Evolutionary conservation across 2,113 vertebrate genomes (phyloP).

Genomic region (Protobothrops flavoviridis): DNA sequence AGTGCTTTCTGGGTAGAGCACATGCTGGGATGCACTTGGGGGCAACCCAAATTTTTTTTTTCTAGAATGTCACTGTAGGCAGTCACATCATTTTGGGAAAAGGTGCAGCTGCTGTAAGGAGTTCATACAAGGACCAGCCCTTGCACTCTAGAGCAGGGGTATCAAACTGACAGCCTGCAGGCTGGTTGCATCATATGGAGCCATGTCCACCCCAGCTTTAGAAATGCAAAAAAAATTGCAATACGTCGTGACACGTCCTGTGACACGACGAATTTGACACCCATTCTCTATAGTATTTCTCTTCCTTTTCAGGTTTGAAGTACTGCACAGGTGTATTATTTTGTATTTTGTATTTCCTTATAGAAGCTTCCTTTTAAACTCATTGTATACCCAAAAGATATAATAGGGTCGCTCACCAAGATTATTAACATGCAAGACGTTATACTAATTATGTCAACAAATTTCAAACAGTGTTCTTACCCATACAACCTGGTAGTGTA

Average conservation of each 20-base stretch:
- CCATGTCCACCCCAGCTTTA: no score
- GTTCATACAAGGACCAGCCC: background rate
- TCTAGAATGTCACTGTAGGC: background rate
- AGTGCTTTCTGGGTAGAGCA: background rate
- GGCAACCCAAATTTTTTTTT: background rate
- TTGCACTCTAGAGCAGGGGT: background rate
- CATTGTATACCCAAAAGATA: background rate
- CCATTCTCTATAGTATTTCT: background rate
- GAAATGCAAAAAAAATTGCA: no score
- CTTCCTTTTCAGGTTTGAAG: background rate
- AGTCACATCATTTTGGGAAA: background rate
- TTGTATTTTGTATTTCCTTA: background rate
- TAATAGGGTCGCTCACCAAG: background rate
- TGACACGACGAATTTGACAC: no score
- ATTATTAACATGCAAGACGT: background rate
- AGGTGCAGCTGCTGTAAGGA: background rate
- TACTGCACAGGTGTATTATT: background rate
- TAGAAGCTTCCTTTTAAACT: background rate
- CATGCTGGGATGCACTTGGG: background rate
- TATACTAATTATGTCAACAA: background rate
- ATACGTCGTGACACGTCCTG: no score
- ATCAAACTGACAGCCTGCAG: no score
- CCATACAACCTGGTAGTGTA: constrained; percentile 78
- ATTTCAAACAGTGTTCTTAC: constrained; percentile 58
- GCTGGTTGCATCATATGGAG: no score